Evolutionary conservation across 2,113 vertebrate species (phyloP), one percentile per base, ranked within the genome.

Genomic region (Cettia cetti): DNA sequence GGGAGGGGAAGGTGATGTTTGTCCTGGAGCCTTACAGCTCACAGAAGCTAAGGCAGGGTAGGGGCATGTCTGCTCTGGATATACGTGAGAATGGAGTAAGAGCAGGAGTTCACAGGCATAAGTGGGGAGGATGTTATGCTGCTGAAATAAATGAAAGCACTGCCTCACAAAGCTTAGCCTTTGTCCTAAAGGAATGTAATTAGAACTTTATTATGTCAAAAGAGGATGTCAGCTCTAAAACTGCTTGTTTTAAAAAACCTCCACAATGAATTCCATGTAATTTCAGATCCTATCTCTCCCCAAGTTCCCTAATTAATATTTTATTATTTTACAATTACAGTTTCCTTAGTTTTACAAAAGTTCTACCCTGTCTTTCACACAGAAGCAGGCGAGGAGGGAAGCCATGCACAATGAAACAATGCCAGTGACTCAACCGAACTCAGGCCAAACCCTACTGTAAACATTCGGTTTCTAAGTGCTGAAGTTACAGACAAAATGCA

Each of bases 361-460:
- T 81, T 81, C 72, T 95, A 30, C 72, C 49, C 69, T 2, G 31
- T 94, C 72, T 84, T 92, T 91, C 89, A 91, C 72, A 94, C 60
- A 94, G 86, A 75, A 60, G 33, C 42, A 78, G 80, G 33, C 28
- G 1, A 94, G 60, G 49, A 96, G 95, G 94, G 86, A 97, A 97
- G 83, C 76, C 77, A 66, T 0, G 9, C 66, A 96, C 95, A 96
- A 96, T 96, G 88, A 94, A 96, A 96, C 93, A 97, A 97, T 92
- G 83, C 76, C 75, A 90, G 27, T 94, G 96, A 96, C 90, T 94
- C 93, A 92, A 70, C 31, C 3, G 6, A 78, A 68, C 24, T 30
- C 59, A 77, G 28, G 76, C 40, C 92, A 92, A 94, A 45, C 20
- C 11, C 20, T 37, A 31, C 24, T 71, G 47, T 92, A 96, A 96